Base-by-base conservation (phyloP, 2,888 invertebrate genomes). In the Synergus gifuensis region DNA sequence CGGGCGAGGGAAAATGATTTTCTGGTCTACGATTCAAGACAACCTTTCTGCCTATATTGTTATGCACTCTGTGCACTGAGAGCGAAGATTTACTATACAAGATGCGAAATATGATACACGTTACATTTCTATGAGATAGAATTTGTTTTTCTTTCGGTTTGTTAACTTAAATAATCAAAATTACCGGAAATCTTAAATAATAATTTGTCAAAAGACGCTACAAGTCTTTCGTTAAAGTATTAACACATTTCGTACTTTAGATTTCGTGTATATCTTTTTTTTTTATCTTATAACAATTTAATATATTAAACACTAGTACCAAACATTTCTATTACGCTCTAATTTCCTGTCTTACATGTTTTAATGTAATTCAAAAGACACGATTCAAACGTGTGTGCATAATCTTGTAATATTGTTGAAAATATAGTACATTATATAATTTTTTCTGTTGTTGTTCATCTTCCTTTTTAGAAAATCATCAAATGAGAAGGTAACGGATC, bases 391-490 rank as follows among this genome's bases (percentile, higher is more conserved):
- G 78, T 81, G 77, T 81, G 76, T 79, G 82, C 78, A 84, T 79
- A 81, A 78, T 80, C 76, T 84, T 79, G 80, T 80, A 81, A 80
- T 79, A 81, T 82, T 82, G 82, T 82, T 84, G 80, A 79, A 83
- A 82, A 80, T 83, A 83, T 83, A 80, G 79, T 82, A 79, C 49
- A 82, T 79, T 81, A 82, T 79, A 64, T 83, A 81, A 81, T 81
- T 82, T 79, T 81, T 81, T 69, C 28, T 69, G 28, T 54, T 54
- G 49, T 73, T 73, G 28, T 73, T 36, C 18, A 4, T 73, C 36
- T n/a, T 7, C 9, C 9, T 73, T 54, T 54, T 54, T n/a, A 18
- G n/a, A n/a, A 54, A 16, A 9, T 42, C 42, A 42, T 42, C 11
- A 44, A 44, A 9, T 44, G 44, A 44, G 11, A 44, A 44, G 11